These are phyloP conservation scores for Exephanes ischioxanthus DNA, from an alignment of 2,888 invertebrate genomes.

Conservation along the genomic window DNA sequence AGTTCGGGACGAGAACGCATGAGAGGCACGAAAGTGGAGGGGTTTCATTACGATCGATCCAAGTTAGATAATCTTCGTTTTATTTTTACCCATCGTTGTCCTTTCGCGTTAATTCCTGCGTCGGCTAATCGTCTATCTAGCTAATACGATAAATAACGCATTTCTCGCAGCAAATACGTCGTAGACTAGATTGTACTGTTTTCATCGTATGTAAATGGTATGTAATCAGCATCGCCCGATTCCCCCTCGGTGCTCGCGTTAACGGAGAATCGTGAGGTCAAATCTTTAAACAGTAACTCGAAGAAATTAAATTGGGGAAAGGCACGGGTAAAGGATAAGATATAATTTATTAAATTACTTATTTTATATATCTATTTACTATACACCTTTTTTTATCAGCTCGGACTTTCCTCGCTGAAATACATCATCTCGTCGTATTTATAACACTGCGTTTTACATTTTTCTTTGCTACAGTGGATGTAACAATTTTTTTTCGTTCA, in stretches of 20 bases:
- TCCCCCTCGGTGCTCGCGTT: not conserved
- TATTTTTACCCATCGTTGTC: not conserved
- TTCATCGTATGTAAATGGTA: not conserved
- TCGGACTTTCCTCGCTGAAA: slow-evolving; percentile 37
- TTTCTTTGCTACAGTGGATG: slow-evolving; percentile 40
- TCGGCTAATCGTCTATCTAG: not conserved
- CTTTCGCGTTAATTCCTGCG: not conserved
- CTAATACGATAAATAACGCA: not conserved
- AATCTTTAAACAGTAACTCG: not conserved
- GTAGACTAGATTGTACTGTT: not conserved
- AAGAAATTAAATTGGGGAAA: slow-evolving; percentile 1
- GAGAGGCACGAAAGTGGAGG: not conserved
- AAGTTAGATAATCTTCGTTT: not conserved
- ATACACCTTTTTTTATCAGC: slow-evolving; percentile 56
- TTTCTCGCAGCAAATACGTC: not conserved
- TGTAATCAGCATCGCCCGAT: not conserved
- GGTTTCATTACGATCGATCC: not conserved
- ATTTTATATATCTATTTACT: slow-evolving; percentile 57
- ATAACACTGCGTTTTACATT: slow-evolving; percentile 59
- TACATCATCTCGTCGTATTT: slow-evolving; percentile 45
- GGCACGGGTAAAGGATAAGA: slow-evolving; percentile 47
- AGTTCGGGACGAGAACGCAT: not conserved
- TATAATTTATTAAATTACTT: slow-evolving; percentile 66
- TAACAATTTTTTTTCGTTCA: slow-evolving; percentile 31
- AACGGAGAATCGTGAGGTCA: slow-evolving; percentile 14